Conservation (phyloP, 2,888 invertebrate species). For the Monoplex corrugatus region DNA sequence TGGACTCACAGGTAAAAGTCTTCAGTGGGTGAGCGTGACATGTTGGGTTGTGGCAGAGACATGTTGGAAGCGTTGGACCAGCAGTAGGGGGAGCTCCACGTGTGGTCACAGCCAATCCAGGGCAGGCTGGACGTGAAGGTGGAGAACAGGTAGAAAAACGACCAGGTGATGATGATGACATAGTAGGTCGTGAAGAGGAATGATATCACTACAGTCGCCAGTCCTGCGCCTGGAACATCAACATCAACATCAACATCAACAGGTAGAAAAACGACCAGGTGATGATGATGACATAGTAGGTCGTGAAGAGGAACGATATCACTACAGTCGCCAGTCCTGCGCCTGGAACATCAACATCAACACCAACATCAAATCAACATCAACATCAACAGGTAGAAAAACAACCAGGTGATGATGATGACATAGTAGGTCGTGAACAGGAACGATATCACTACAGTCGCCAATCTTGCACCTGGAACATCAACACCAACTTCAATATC, state of each 20-base stretch:
- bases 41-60: constrained; percentile 84
- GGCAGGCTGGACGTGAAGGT: constrained; percentile 87
- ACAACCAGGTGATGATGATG: constrained; percentile 89
- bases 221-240: constrained; percentile 95
- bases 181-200: constrained; percentile 97
- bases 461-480: constrained; percentile 96
- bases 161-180: constrained; percentile 96
- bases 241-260: no score
- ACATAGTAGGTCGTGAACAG: constrained; percentile 97
- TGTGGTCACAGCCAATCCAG: constrained; percentile 93
- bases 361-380: no score
- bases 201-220: constrained; percentile 95
- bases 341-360: constrained; percentile 84
- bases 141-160: constrained; percentile 90
- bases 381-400: background rate
- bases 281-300: constrained; percentile 97
- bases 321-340: constrained; percentile 96
- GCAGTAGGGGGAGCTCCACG: constrained; percentile 92
- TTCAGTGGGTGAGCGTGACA: constrained; percentile 92
- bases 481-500: no score
- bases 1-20: constrained; percentile 92
- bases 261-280: constrained; percentile 96
- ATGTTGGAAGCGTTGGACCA: constrained; percentile 84
- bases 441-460: constrained; percentile 96
- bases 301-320: constrained; percentile 96